phyloP scores from a whole-genome alignment of 2,113 vertebrate genomes.

The Tetrax tetrax region DNA sequence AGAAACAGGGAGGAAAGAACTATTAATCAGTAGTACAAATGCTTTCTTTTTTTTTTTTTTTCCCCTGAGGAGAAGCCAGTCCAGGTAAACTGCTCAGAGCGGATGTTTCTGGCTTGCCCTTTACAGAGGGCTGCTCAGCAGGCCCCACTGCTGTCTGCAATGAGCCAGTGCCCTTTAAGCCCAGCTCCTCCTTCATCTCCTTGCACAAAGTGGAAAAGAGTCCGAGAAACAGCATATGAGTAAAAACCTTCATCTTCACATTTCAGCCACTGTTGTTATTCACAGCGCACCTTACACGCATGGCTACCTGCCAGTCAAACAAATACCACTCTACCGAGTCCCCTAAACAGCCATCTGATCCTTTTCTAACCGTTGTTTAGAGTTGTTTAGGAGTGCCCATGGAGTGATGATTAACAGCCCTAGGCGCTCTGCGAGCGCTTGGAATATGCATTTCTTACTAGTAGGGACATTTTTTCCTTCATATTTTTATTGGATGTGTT shows the following conservation, averaged over 20 bases:
- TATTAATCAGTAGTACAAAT: conserved; percentile 31
- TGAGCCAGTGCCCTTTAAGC: neutral
- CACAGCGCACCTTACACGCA: neutral
- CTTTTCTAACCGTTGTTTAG: conserved; percentile 35
- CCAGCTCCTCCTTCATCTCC: neutral
- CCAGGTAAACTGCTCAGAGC: neutral
- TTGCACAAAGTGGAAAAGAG: neutral
- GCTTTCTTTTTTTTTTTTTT: neutral
- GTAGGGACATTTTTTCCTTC: conserved; percentile 58
- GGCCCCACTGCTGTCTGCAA: neutral
- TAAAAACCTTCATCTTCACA: conserved; percentile 32
- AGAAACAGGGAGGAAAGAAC: neutral
- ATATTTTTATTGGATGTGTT: conserved; percentile 65
- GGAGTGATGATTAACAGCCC: conserved; percentile 32
- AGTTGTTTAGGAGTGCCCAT: conserved; percentile 31
- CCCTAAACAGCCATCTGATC: conserved; percentile 41
- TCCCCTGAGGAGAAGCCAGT: neutral
- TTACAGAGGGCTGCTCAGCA: neutral
- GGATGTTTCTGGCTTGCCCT: neutral
- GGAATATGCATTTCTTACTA: conserved; percentile 49
- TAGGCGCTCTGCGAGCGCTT: neutral
- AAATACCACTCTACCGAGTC: neutral
- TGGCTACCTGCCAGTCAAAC: conserved; percentile 63
- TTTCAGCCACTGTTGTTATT: conserved; percentile 31
- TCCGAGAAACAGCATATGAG: neutral